phyloP scores from a whole-genome alignment of 2,797 vertebrate species.

The Anisognathus igniventris region DNA sequence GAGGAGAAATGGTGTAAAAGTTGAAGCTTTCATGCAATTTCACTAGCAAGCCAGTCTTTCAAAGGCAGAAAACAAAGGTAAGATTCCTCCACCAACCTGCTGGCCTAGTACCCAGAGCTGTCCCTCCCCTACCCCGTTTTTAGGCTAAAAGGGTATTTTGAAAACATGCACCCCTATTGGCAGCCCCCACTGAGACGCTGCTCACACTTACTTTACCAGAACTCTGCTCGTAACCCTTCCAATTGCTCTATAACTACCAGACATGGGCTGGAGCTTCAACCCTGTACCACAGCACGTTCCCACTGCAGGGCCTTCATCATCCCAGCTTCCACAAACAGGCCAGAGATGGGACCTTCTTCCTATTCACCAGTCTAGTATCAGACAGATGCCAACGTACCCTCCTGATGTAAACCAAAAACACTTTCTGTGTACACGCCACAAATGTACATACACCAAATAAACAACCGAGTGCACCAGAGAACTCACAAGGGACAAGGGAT shows the following conservation, averaged over 20 bases:
- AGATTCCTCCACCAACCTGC: slow-evolving; percentile 22
- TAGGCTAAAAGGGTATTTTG: background rate
- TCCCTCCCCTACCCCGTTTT: background rate
- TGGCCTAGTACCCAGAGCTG: background rate
- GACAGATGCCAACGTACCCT: slow-evolving; percentile 59
- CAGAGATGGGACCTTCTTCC: slow-evolving; percentile 67
- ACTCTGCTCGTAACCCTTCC: slow-evolving; percentile 65
- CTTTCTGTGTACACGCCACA: slow-evolving; percentile 58
- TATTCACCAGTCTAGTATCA: slow-evolving; percentile 66
- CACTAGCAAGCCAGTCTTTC: slow-evolving; percentile 38
- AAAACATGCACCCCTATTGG: slow-evolving; percentile 43
- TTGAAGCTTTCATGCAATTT: slow-evolving; percentile 59
- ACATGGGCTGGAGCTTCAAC: slow-evolving; percentile 67
- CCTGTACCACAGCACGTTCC: slow-evolving; percentile 59
- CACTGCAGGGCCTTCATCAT: slow-evolving; percentile 67
- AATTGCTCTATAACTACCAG: slow-evolving; percentile 69
- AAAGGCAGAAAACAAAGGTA: slow-evolving; percentile 41
- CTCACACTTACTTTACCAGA: slow-evolving; percentile 67
- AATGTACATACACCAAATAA: slow-evolving; percentile 48
- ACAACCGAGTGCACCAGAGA: background rate
- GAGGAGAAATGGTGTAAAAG: background rate
- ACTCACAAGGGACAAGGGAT: slow-evolving; percentile 28
- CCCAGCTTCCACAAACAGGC: slow-evolving; percentile 64
- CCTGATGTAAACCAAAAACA: slow-evolving; percentile 68
- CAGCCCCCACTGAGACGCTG: background rate